These are phyloP conservation scores for Gortyna flavago DNA, from an alignment of 2,888 invertebrate species.

Conservation along the genomic window DNA sequence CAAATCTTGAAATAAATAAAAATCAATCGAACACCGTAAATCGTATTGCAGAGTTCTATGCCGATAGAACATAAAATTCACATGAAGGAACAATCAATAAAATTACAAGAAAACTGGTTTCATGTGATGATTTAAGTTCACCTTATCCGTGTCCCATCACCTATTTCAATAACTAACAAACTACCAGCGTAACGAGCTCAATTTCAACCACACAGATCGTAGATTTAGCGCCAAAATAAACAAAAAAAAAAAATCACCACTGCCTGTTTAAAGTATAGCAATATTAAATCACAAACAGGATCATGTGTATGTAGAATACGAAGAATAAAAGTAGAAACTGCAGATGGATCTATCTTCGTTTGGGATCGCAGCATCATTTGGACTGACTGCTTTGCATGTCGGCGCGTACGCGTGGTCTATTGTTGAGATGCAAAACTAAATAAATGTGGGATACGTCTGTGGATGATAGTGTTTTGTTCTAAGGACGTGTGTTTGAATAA, in stretches of 20 bases:
- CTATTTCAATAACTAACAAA: conserved; percentile 20
- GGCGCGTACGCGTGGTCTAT: conserved; percentile 65
- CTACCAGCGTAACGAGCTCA: conserved; percentile 41
- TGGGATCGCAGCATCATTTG: conserved; percentile 73
- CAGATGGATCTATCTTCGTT: conserved; percentile 75
- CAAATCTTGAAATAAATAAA: too few species aligned
- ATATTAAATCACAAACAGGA: conserved; percentile 66
- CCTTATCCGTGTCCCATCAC: conserved; percentile 9
- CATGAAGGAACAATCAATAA: background rate
- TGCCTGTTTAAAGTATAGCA: conserved; percentile 57
- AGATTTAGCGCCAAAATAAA: conserved; percentile 46
- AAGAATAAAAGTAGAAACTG: conserved; percentile 63
- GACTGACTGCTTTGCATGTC: conserved; percentile 72
- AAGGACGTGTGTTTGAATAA: background rate
- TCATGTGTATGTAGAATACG: conserved; percentile 56
- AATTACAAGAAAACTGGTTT: background rate
- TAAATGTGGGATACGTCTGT: conserved; percentile 42
- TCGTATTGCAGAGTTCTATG: too few species aligned
- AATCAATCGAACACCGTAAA: background rate
- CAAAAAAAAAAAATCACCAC: conserved; percentile 13
- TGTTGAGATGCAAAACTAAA: conserved; percentile 62
- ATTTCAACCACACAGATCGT: conserved; percentile 38
- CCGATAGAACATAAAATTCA: background rate
- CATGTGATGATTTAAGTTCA: background rate
- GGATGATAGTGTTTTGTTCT: conserved; percentile 22